Base-by-base conservation (phyloP, 2,797 vertebrate species). In the Onychomys arenicola region DNA sequence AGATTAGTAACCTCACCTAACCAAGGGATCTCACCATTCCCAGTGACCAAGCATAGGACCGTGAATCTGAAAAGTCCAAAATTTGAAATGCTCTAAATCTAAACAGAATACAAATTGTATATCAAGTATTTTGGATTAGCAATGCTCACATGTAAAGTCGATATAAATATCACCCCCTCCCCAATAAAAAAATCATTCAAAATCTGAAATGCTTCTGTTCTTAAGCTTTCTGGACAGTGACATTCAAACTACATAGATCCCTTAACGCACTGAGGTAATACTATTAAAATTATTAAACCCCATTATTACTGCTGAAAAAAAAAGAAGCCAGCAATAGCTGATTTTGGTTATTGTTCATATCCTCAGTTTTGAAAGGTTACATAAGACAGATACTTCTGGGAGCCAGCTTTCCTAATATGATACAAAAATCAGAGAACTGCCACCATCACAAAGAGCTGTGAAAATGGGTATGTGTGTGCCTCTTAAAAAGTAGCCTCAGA, bases 261-360 rank as follows among this genome's bases (percentile, higher is more conserved):
- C 34, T 65, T 25, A 55, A 89, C 34, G 95, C 19, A 77, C 2
- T 63, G 19, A 93, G 29, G 93, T 25, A 65, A 88, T 81, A 69
- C 2, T 43, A 94, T 78, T 93, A 92, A 69, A 76, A 76, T 90
- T 78, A 85, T 43, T 83, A 67, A 94, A 67, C 25, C 92, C 81
- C 16, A 71, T 93, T 71, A 57, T 23, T 81, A 77, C 13, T 86
- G 5, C 80, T 92, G n/a, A 61, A 29, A 75, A 55, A n/a, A n/a
- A 71, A 91, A 82, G 73, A 63, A 91, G 46, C 59, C 16, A 76
- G 78, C 63, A 90, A 67, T 59, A 75, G 43, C 43, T 23, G 6
- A 55, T 67, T 49, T n/a, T 37, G 37, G 43, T 32, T 10, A 7
- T 89, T 84, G 3, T 73, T 88, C 43, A 92, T 57, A 69, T 4